Conservation (phyloP, 2,797 vertebrate species). For the Morus bassanus region DNA sequence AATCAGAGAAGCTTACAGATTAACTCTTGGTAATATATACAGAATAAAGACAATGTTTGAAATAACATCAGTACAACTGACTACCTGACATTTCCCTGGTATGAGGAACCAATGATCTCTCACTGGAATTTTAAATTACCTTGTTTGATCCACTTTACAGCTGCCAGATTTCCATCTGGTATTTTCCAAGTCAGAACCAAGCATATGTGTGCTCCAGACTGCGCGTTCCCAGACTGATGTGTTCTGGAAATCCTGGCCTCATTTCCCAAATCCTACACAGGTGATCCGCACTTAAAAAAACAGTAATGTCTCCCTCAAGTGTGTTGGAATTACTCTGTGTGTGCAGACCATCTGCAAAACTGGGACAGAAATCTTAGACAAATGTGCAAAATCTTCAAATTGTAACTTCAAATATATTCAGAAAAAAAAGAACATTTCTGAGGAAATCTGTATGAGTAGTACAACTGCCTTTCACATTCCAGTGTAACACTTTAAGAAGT, state of each 20-base stretch:
- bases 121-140: neutral
- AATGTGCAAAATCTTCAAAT: neutral
- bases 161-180: conserved; percentile 2
- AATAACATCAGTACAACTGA: neutral
- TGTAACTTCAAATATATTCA: neutral
- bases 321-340: neutral
- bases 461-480: neutral
- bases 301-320: neutral
- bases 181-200: neutral
- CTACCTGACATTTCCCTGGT: neutral
- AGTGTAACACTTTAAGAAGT: neutral
- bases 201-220: neutral
- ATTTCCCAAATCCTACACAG: conserved; percentile 8
- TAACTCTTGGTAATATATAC: neutral
- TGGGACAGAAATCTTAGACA: neutral
- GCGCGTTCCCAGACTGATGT: neutral
- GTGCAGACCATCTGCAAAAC: neutral
- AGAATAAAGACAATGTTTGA: neutral
- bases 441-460: neutral
- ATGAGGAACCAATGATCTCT: neutral
- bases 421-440: neutral
- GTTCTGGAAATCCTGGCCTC: conserved; percentile 32
- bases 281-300: neutral
- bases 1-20: neutral
- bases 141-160: neutral